Conservation (phyloP, 1,140 invertebrate species). For the Paracyclopina nana region DNA sequence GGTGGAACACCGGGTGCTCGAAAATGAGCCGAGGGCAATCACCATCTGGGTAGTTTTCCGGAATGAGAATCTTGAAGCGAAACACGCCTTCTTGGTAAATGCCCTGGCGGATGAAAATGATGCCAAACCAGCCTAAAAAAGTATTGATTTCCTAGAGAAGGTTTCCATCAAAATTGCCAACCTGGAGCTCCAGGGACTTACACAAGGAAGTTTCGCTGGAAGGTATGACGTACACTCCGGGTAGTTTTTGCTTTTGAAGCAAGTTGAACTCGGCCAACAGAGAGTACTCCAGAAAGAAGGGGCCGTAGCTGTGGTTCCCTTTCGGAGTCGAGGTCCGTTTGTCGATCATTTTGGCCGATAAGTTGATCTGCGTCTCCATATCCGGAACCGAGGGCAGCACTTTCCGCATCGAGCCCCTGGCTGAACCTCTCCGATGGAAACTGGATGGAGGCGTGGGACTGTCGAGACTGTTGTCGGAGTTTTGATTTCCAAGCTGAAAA, state of each 20-base stretch:
- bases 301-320: constrained; percentile 28
- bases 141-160: neutral
- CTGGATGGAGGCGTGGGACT: no score
- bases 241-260: constrained; percentile 57
- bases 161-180: neutral
- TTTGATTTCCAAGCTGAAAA: no score
- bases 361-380: constrained; percentile 32
- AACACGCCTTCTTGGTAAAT: constrained; percentile 70
- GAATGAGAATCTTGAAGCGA: constrained; percentile 61
- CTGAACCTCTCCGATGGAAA: constrained; percentile 8
- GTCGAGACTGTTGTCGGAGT: no score
- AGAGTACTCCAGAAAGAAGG: constrained; percentile 48
- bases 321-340: constrained; percentile 29
- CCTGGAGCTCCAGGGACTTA: constrained; percentile 24
- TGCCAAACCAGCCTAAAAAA: constrained; percentile 59
- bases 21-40: constrained; percentile 47
- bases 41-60: constrained; percentile 67
- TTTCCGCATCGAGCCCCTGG: constrained; percentile 29
- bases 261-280: constrained; percentile 51
- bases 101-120: constrained; percentile 69
- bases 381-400: constrained; percentile 31
- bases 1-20: constrained; percentile 67
- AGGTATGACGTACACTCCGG: constrained; percentile 76
- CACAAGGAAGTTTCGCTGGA: constrained; percentile 42
- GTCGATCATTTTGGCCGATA: constrained; percentile 35